Conservation (phyloP, 2,113 vertebrate genomes). For the Myotis davidii region DNA sequence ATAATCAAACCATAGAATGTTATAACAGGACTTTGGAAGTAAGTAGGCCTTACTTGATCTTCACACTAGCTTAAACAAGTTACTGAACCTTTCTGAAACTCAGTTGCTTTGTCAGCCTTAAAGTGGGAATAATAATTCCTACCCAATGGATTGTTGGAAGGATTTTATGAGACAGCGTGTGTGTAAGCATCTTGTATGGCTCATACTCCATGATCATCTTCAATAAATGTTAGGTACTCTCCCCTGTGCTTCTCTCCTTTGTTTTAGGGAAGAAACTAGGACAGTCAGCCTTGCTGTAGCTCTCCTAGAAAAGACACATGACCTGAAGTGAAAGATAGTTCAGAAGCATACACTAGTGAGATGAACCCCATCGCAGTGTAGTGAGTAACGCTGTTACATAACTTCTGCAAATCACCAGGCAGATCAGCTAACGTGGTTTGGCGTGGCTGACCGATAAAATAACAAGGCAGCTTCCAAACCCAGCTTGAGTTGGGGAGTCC, state of each 20-base stretch:
- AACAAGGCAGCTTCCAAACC: slow-evolving; percentile 62
- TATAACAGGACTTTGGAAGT: background rate
- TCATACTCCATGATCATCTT: background rate
- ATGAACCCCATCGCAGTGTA: background rate
- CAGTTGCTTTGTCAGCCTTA: background rate
- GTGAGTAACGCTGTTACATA: slow-evolving; percentile 71
- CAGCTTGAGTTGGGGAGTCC: slow-evolving; percentile 32
- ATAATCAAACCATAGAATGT: background rate
- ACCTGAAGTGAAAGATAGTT: background rate
- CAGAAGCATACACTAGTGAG: background rate
- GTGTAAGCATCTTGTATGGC: background rate
- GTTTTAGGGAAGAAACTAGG: slow-evolving; percentile 11
- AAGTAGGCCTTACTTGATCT: background rate
- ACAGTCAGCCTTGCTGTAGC: background rate
- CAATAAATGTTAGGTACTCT: background rate
- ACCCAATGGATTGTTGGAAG: background rate
- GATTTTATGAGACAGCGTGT: background rate
- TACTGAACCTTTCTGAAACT: background rate
- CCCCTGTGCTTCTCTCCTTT: background rate
- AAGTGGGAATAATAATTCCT: background rate
- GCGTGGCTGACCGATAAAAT: slow-evolving; percentile 18
- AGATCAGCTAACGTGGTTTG: slow-evolving; percentile 70
- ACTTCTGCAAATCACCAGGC: slow-evolving; percentile 52
- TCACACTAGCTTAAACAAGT: background rate
- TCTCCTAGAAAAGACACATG: background rate